phyloP scores from a whole-genome alignment of 2,888 invertebrate genomes.

The Nezara viridula region DNA sequence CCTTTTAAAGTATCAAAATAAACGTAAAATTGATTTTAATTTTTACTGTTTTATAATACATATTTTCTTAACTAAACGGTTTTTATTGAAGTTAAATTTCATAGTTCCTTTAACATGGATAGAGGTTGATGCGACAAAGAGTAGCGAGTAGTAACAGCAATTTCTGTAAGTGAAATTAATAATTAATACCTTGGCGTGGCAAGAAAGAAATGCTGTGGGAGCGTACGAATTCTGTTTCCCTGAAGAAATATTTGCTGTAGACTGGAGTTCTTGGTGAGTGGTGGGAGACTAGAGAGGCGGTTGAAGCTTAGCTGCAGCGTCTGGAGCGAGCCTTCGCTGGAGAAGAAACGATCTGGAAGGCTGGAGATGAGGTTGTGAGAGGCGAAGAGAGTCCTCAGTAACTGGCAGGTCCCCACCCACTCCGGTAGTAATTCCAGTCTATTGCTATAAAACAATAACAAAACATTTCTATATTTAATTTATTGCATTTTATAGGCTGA shows the following conservation, averaged over 20 bases:
- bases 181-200: slow-evolving; percentile 70
- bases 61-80: too few species aligned
- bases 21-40: too few species aligned
- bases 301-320: slow-evolving; percentile 85
- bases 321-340: slow-evolving; percentile 81
- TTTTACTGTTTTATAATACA: too few species aligned
- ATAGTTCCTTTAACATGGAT: too few species aligned
- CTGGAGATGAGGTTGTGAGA: slow-evolving; percentile 80
- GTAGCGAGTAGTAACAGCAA: too few species aligned
- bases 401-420: slow-evolving; percentile 82
- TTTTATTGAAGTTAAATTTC: too few species aligned
- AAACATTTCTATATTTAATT: neutral
- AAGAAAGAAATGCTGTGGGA: slow-evolving; percentile 84
- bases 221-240: slow-evolving; percentile 81
- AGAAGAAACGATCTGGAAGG: slow-evolving; percentile 81
- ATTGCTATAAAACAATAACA: slow-evolving; percentile 71
- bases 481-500: neutral
- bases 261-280: slow-evolving; percentile 77
- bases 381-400: slow-evolving; percentile 80
- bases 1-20: too few species aligned
- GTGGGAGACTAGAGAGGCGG: slow-evolving; percentile 80
- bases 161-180: too few species aligned
- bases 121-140: too few species aligned
- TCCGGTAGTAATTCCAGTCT: slow-evolving; percentile 80
- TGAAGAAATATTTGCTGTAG: slow-evolving; percentile 78